Conservation (phyloP, 2,888 invertebrate species). For the Pantelozetes paolii region DNA sequence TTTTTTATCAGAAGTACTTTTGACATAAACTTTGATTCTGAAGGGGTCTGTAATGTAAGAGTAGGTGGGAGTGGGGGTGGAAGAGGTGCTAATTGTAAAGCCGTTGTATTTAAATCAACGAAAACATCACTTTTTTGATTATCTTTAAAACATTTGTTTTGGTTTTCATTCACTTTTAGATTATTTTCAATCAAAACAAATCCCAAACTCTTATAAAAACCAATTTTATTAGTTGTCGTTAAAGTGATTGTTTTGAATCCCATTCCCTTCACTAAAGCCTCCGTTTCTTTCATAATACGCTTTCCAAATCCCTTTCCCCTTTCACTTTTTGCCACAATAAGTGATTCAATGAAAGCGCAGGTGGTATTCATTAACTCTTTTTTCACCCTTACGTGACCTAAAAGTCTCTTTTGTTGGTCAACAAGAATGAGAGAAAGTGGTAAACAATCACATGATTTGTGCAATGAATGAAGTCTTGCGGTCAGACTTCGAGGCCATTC, state of each 20-base stretch:
- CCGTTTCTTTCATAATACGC: slow-evolving; percentile 38
- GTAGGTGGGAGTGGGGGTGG: too few species aligned
- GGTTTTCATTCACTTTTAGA: too few species aligned
- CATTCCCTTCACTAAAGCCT: neutral
- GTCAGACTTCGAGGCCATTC: slow-evolving; percentile 41
- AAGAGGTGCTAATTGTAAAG: too few species aligned
- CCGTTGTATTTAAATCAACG: too few species aligned
- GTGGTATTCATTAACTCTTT: slow-evolving; percentile 5
- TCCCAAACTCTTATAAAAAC: slow-evolving; percentile 39
- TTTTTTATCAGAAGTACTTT: too few species aligned
- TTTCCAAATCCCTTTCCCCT: slow-evolving; percentile 39
- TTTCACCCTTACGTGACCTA: slow-evolving; percentile 41
- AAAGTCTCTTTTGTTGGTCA: slow-evolving; percentile 15
- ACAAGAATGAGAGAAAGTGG: slow-evolving; percentile 36
- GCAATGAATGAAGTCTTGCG: slow-evolving; percentile 24
- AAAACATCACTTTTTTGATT: slow-evolving; percentile 49
- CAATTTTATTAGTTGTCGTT: slow-evolving; percentile 37
- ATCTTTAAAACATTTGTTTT: too few species aligned
- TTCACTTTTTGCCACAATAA: slow-evolving; percentile 28
- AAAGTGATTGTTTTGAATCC: slow-evolving; percentile 24
- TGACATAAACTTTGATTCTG: too few species aligned
- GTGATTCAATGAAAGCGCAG: slow-evolving; percentile 40
- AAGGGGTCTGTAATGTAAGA: too few species aligned
- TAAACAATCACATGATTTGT: slow-evolving; percentile 35
- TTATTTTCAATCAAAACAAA: neutral